Percentiles rank a stretch among this genome's conserved stretches.
Evolutionary conservation across 2,797 vertebrate species (phyloP).

Genomic region (Xenopus petersii): DNA sequence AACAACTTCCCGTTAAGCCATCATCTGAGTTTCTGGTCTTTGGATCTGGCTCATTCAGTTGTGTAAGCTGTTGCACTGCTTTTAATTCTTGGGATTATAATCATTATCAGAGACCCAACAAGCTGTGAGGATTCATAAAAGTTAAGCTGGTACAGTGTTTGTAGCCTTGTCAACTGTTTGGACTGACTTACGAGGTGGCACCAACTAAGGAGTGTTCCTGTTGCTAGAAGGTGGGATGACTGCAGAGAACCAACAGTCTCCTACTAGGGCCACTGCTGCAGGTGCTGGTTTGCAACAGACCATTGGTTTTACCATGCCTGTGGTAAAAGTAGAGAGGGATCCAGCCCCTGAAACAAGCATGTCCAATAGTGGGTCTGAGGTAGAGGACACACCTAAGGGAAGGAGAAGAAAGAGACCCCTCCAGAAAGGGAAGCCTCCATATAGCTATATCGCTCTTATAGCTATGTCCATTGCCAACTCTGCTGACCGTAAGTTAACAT

Average conservation of each 20-base stretch:
- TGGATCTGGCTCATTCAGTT: background rate
- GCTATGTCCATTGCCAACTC: slow-evolving; percentile 93
- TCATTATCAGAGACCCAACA: background rate
- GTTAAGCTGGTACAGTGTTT: background rate
- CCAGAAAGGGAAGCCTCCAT: slow-evolving; percentile 89
- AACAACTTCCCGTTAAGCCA: too few species aligned
- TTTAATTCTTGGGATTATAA: slow-evolving; percentile 26
- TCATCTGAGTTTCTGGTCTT: background rate
- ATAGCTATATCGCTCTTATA: slow-evolving; percentile 95
- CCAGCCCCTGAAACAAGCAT: slow-evolving; percentile 59
- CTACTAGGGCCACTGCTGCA: slow-evolving; percentile 41
- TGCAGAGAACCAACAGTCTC: slow-evolving; percentile 54
- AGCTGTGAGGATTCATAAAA: background rate
- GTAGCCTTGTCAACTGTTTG: background rate
- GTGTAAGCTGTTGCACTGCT: background rate
- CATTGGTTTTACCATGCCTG: slow-evolving; percentile 60
- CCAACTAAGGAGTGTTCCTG: background rate
- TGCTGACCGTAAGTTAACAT: slow-evolving; percentile 83
- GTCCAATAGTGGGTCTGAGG: slow-evolving; percentile 55
- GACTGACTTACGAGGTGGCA: background rate
- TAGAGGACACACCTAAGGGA: slow-evolving; percentile 66
- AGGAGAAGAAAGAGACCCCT: slow-evolving; percentile 84
- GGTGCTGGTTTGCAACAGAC: slow-evolving; percentile 23
- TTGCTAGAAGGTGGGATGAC: slow-evolving; percentile 49
- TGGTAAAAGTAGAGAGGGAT: slow-evolving; percentile 79